Base-by-base conservation (phyloP, 2,113 vertebrate genomes). In the Tachysurus fulvidraco region DNA sequence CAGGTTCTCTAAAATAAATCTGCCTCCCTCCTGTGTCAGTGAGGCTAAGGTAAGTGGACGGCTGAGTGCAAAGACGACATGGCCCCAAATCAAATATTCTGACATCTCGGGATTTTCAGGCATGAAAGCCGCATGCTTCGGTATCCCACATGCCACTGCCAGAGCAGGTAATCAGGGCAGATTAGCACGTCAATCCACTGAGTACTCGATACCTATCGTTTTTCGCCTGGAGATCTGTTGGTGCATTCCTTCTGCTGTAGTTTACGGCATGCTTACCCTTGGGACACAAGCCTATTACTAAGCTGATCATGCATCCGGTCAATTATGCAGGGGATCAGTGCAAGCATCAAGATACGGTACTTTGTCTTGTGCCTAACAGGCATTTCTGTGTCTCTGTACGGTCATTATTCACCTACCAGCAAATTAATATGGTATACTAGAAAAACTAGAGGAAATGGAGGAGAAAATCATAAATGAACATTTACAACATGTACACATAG, bases 131-230 rank as follows among this genome's bases (percentile, higher is more conserved):
- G 44, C 77, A 52, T 65, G 50, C 77, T 83, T 74, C 59, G n/a
- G 59, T 10, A 60, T 90, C 65, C n/a, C 60, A 67, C 30, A 74
- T 46, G 83, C 50, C 44, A 44, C 50, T 71, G 19, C 76, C 60
- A 50, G 64, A 54, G 52, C 41, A 81, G 82, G 88, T 86, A 88
- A 89, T 89, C 79, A 89, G 86, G 82, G 54, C 21, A 90, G 78
- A 91, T 89, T 90, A 87, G 79, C 73, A 87, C 36, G 67, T 87
- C 87, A 62, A 69, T 88, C 77, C 59, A 76, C 11, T 23, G 65
- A 59, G 17, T 46, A 74, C 55, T 83, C 85, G 50, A 57, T 44
- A 73, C 74, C 64, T 87, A 73, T 52, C 21, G 19, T 50, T 50
- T 60, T 83, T 74, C 65, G 64, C 77, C 57, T 83, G 62, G 54